Percentiles rank a stretch among this genome's conserved stretches.
phyloP scores from a whole-genome alignment of 2,888 invertebrate species.

The Ectobius pallidus region DNA sequence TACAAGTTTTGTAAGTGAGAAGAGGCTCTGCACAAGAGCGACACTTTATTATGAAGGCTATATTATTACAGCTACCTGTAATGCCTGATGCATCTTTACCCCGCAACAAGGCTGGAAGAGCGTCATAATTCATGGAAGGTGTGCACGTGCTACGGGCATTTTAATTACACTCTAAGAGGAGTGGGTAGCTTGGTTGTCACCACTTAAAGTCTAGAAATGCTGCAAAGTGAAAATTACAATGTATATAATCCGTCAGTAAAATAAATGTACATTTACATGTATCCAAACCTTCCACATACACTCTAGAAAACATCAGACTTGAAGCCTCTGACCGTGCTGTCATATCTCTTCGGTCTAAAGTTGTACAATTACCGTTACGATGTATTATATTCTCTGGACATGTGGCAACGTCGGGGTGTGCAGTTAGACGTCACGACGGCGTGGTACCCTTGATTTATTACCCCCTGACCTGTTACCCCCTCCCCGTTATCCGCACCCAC shows the following conservation, averaged over 20 bases:
- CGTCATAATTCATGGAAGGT: not conserved
- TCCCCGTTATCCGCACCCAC: conserved; percentile 5
- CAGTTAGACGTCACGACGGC: conserved; percentile 39
- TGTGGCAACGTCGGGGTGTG: conserved; percentile 33
- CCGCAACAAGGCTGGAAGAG: not conserved
- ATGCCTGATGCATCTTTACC: not conserved
- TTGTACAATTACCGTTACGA: not conserved
- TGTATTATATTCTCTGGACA: not conserved
- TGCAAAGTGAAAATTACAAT: conserved; percentile 6
- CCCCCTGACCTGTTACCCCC: conserved; percentile 43
- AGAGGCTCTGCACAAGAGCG: no score
- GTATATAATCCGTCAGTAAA: conserved; percentile 9
- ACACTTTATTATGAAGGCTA: not conserved
- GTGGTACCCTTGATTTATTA: conserved; percentile 43
- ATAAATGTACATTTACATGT: not conserved
- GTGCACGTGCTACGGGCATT: not conserved
- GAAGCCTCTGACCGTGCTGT: not conserved
- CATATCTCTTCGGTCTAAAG: not conserved
- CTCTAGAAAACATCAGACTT: no score
- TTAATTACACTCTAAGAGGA: not conserved
- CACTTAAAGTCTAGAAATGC: not conserved
- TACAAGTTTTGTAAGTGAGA: no score
- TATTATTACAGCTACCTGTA: conserved; percentile 1
- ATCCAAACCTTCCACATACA: not conserved
- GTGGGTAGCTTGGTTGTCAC: not conserved